Evolutionary conservation across 1,140 invertebrate genomes (phyloP).

Genomic region (Cydia strobilella): DNA sequence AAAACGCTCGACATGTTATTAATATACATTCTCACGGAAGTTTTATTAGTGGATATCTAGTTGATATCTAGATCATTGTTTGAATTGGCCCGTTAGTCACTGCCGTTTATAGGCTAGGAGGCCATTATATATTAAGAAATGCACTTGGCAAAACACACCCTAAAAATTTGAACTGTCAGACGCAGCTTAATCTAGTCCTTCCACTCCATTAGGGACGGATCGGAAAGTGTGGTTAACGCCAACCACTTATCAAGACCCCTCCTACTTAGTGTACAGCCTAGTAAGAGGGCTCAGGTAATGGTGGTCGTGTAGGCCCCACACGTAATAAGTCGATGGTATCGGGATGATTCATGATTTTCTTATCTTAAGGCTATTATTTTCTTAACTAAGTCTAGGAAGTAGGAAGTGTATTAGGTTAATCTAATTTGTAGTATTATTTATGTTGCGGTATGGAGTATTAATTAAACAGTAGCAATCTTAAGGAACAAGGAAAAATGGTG

Average conservation of each 20-base stretch:
- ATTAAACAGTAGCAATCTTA: too few species aligned
- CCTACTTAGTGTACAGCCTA: not conserved
- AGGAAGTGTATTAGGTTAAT: too few species aligned
- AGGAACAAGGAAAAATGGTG: too few species aligned
- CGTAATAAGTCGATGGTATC: conserved; percentile 16
- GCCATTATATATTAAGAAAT: too few species aligned
- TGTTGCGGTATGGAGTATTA: too few species aligned
- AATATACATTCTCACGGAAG: too few species aligned
- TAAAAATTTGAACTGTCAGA: not conserved
- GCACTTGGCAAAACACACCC: not conserved
- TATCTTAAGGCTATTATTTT: conserved; percentile 12
- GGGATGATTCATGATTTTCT: conserved; percentile 5
- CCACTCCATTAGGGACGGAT: not conserved
- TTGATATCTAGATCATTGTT: too few species aligned
- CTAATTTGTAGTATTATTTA: too few species aligned
- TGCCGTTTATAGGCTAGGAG: too few species aligned
- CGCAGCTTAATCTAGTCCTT: conserved; percentile 5
- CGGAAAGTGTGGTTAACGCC: not conserved
- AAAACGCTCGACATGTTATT: too few species aligned
- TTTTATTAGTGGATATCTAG: too few species aligned
- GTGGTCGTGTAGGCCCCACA: not conserved
- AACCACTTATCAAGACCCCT: not conserved
- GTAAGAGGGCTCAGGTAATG: not conserved
- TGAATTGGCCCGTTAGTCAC: too few species aligned
- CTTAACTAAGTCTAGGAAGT: conserved; percentile 8